A percentile compares a stretch with the other conserved stretches of the same genome.
Evolutionary conservation across 1,140 invertebrate species (phyloP).

Genomic region (Lerema accius): DNA sequence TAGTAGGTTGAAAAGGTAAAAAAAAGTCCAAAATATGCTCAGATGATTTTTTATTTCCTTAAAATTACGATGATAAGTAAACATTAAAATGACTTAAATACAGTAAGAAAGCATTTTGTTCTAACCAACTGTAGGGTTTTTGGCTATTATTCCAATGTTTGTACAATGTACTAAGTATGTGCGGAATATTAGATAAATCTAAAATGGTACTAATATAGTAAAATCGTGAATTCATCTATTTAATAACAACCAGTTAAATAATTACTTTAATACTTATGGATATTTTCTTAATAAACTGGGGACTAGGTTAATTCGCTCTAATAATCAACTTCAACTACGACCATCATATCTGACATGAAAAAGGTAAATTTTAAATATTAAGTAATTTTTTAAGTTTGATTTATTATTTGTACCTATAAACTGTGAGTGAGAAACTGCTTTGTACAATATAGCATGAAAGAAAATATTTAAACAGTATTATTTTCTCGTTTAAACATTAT

Average conservation of each 20-base stretch:
- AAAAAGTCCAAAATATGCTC: constrained; percentile 29
- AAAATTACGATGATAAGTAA: constrained; percentile 42
- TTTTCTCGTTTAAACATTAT: not conserved
- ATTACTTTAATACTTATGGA: constrained; percentile 6
- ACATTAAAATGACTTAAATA: constrained; percentile 41
- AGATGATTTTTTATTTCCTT: constrained; percentile 58
- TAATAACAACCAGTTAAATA: not conserved
- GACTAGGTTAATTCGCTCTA: constrained; percentile 15
- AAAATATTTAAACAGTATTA: too few species aligned
- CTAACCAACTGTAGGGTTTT: constrained; percentile 4
- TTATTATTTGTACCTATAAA: too few species aligned
- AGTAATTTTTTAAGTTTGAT: too few species aligned
- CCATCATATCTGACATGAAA: not conserved
- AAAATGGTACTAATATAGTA: not conserved
- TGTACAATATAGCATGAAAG: too few species aligned
- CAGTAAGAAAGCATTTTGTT: constrained; percentile 38
- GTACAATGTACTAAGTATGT: not conserved
- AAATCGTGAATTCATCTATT: not conserved
- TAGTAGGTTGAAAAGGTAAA: constrained; percentile 17
- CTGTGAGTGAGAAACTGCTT: too few species aligned
- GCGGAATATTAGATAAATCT: not conserved
- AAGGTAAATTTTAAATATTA: not conserved
- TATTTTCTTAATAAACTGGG: constrained; percentile 11
- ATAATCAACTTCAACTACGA: not conserved
- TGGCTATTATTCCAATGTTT: too few species aligned